A percentile compares a stretch with the other conserved stretches of the same genome.
phyloP scores from a whole-genome alignment of 2,113 vertebrate genomes.

The Tor tambroides region DNA sequence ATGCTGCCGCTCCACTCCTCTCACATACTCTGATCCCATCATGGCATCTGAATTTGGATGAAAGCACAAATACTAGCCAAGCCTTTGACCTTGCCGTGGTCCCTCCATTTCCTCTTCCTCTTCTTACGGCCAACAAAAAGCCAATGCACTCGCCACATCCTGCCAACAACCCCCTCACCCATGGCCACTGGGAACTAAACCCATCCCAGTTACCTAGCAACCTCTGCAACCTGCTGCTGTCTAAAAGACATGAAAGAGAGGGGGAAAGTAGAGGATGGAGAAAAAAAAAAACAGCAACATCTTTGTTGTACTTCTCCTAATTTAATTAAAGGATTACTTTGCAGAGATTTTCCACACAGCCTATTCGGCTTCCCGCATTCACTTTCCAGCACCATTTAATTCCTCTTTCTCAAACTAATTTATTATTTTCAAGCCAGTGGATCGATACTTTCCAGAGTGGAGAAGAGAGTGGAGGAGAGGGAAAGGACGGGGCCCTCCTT shows the following conservation, averaged over 20 bases:
- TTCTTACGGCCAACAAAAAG: slow-evolving; percentile 17
- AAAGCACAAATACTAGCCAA: neutral
- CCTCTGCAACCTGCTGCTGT: slow-evolving; percentile 49
- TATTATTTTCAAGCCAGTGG: slow-evolving; percentile 70
- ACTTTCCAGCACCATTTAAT: slow-evolving; percentile 62
- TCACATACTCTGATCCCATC: neutral
- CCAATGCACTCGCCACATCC: slow-evolving; percentile 29
- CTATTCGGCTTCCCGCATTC: slow-evolving; percentile 51
- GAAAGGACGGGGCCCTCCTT: slow-evolving; percentile 54
- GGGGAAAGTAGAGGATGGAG: slow-evolving; percentile 19
- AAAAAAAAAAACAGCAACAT: slow-evolving; percentile 38
- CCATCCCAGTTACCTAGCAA: slow-evolving; percentile 66
- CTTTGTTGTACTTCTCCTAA: slow-evolving; percentile 50
- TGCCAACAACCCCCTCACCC: slow-evolving; percentile 32
- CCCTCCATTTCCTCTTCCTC: slow-evolving; percentile 23
- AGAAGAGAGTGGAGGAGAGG: slow-evolving; percentile 58
- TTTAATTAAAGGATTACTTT: slow-evolving; percentile 64
- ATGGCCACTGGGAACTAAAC: slow-evolving; percentile 46
- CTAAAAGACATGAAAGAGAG: slow-evolving; percentile 30
- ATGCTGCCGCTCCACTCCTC: neutral
- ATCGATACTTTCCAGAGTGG: slow-evolving; percentile 71
- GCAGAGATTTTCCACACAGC: slow-evolving; percentile 63
- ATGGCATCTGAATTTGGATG: neutral
- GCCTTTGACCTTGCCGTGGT: slow-evolving; percentile 16
- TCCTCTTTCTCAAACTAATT: slow-evolving; percentile 60